A percentile compares a stretch with the other conserved stretches of the same genome.
phyloP scores from a whole-genome alignment of 2,113 vertebrate species.

The Numenius arquata region DNA sequence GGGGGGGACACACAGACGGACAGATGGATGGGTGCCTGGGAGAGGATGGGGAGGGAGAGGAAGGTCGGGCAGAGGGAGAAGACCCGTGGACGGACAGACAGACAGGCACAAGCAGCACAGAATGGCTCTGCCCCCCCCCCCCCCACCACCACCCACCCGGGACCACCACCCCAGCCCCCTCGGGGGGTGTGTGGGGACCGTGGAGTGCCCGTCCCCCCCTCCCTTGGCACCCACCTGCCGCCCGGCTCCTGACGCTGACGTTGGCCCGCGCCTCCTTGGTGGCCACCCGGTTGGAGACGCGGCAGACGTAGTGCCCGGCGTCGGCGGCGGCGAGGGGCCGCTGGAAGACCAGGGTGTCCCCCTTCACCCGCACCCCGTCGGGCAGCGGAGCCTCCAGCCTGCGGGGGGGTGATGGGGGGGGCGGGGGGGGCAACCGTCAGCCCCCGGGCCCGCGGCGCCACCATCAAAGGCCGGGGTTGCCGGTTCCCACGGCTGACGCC shows the following conservation, averaged over 20 bases:
- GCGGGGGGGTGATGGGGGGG: neutral
- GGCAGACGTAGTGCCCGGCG: conserved; percentile 81
- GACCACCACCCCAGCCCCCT: neutral
- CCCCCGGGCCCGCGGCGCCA: neutral
- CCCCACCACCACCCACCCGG: neutral
- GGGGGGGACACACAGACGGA: neutral
- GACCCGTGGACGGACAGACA: neutral
- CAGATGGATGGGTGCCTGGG: too few relatives aligned
- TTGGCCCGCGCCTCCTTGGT: conserved; percentile 59
- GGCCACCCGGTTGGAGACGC: conserved; percentile 74
- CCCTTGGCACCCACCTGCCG: neutral
- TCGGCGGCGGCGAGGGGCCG: conserved; percentile 71
- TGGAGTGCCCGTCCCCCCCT: too few relatives aligned
- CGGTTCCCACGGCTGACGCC: neutral
- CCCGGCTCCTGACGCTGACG: conserved; percentile 69
- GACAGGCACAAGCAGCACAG: neutral
- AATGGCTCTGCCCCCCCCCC: neutral
- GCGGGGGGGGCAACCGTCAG: neutral
- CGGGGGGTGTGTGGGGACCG: too few relatives aligned
- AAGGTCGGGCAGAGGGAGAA: too few relatives aligned
- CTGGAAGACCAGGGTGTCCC: conserved; percentile 77
- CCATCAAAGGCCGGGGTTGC: neutral
- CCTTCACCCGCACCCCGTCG: conserved; percentile 55
- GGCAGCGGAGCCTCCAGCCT: conserved; percentile 81
- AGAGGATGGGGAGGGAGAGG: too few relatives aligned